A percentile compares a stretch with the other conserved stretches of the same genome.
Evolutionary conservation across 2,797 vertebrate genomes (phyloP).

Genomic region (Miichthys miiuy): DNA sequence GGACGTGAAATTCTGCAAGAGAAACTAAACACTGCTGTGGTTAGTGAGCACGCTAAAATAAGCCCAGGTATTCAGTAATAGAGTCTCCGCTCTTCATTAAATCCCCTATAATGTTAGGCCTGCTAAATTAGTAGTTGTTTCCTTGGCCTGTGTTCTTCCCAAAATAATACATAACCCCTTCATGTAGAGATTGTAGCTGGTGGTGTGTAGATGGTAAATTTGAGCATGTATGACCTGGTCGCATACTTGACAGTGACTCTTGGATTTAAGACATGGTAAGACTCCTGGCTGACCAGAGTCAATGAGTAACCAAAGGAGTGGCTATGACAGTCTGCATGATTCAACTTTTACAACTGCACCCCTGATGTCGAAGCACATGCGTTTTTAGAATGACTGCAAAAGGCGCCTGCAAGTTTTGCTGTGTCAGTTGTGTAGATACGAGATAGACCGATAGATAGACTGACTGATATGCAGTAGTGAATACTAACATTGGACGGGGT

Average conservation of each 20-base stretch:
- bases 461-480: neutral
- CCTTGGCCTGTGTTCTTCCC: slow-evolving; percentile 25
- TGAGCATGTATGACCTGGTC: slow-evolving; percentile 27
- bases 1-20: slow-evolving; percentile 60
- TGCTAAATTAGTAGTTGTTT: slow-evolving; percentile 58
- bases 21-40: slow-evolving; percentile 69
- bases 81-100: slow-evolving; percentile 58
- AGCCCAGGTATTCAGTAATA: slow-evolving; percentile 61
- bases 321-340: slow-evolving; percentile 61
- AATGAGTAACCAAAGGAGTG: slow-evolving; percentile 80
- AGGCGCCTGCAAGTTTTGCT: slow-evolving; percentile 5
- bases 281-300: slow-evolving; percentile 51
- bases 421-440: too few species aligned
- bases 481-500: neutral
- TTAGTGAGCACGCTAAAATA: slow-evolving; percentile 71
- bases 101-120: slow-evolving; percentile 61
- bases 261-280: slow-evolving; percentile 39
- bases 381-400: slow-evolving; percentile 40
- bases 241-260: slow-evolving; percentile 40
- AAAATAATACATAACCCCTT: slow-evolving; percentile 39
- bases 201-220: slow-evolving; percentile 17
- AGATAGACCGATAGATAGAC: too few species aligned
- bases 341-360: slow-evolving; percentile 65
- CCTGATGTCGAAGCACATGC: slow-evolving; percentile 41
- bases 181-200: slow-evolving; percentile 13